Evolutionary conservation across 2,888 invertebrate genomes (phyloP).

Genomic region (Alloplasta piceator): DNA sequence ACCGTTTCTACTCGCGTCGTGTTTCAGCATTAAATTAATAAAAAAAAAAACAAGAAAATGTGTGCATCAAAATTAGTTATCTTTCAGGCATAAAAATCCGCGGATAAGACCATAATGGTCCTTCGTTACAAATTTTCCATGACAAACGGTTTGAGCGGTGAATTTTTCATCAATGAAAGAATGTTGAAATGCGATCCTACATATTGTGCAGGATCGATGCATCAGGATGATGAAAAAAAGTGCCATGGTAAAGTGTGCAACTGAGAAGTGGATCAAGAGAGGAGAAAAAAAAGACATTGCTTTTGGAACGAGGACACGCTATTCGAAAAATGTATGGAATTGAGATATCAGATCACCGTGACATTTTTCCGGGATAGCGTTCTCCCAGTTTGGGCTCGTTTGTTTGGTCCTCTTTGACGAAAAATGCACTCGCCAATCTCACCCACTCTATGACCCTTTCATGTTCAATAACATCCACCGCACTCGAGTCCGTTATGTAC

Average conservation of each 20-base stretch:
- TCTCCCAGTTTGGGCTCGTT: neutral
- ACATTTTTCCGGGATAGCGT: neutral
- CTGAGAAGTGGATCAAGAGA: neutral
- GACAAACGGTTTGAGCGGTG: too few species aligned
- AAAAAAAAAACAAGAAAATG: neutral
- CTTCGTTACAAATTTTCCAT: too few species aligned
- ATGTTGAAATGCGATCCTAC: too few species aligned
- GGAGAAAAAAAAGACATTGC: neutral
- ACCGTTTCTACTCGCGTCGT: neutral
- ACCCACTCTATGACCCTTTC: slow-evolving; percentile 12
- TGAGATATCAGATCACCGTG: neutral
- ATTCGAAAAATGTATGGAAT: slow-evolving; percentile 15
- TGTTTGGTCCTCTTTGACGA: neutral
- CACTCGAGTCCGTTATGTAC: slow-evolving; percentile 3
- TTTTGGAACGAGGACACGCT: slow-evolving; percentile 1
- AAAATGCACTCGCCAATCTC: slow-evolving; percentile 12
- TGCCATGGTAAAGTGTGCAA: neutral
- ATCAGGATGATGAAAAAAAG: neutral
- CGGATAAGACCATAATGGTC: neutral
- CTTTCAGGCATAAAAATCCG: slow-evolving; percentile 34
- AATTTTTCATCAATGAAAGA: too few species aligned
- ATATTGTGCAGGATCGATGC: neutral
- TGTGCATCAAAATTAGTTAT: slow-evolving; percentile 42
- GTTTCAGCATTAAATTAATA: neutral
- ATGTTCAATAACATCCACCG: neutral